Percentiles rank a stretch among this genome's conserved stretches.
Evolutionary conservation across 2,888 invertebrate genomes (phyloP).

Genomic region (Pecten maximus): DNA sequence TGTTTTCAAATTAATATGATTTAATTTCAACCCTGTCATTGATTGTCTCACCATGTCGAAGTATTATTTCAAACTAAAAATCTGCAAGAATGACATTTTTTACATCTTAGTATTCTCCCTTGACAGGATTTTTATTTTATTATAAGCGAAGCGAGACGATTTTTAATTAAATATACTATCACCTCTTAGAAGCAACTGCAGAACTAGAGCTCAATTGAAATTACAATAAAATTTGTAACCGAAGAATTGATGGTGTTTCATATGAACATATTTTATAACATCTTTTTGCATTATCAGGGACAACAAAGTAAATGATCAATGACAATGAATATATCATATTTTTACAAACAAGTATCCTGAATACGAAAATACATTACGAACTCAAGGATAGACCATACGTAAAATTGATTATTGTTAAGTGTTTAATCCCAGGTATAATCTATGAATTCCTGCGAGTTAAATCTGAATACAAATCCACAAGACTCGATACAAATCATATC

Average conservation of each 20-base stretch:
- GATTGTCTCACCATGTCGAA: neutral
- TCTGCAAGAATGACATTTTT: neutral
- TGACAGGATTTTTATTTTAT: neutral
- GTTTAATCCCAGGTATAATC: neutral
- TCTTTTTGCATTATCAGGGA: too few relatives aligned
- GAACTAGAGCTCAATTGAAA: too few relatives aligned
- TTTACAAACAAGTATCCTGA: neutral
- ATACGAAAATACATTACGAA: neutral
- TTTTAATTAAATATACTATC: too few relatives aligned
- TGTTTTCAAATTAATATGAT: neutral
- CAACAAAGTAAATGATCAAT: neutral
- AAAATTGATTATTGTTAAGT: neutral
- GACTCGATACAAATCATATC: too few relatives aligned
- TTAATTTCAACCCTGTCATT: neutral
- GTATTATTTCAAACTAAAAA: neutral
- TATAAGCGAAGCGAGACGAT: too few relatives aligned
- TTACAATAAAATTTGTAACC: too few relatives aligned
- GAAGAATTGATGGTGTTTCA: too few relatives aligned
- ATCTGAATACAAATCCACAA: too few relatives aligned
- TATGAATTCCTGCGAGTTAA: too few relatives aligned
- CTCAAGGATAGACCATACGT: too few relatives aligned
- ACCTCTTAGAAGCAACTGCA: too few relatives aligned
- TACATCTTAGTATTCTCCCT: neutral
- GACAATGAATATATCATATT: neutral
- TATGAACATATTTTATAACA: neutral